Base-by-base conservation (phyloP, 1,140 invertebrate species). In the Tetragonula clypearis region DNA sequence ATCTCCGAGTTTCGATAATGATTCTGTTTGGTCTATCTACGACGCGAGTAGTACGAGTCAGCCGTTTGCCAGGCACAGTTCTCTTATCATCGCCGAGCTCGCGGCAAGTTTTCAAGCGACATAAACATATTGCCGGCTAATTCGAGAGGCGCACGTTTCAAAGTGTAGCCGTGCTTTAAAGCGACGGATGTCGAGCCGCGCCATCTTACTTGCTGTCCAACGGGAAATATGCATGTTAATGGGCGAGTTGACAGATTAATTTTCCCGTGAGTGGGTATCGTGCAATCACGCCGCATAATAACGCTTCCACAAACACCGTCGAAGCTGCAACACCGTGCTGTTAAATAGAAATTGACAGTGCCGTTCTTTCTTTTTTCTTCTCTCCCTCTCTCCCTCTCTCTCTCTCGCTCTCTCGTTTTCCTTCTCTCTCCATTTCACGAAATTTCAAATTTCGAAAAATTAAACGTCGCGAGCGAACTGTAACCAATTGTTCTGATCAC, bases 191-290 rank as follows among this genome's bases (percentile, higher is more conserved):
- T 55, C 78, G 30, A 26, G 49, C 55, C 21, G 26, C 49, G 77
- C 77, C 83, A 84, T 79, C 76, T 79, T 84, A 68, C 75, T 75
- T 23, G 82, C n/a, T 71, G 66, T 49, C 83, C 23, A 84, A 55
- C 76, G 23, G 56, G 83, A 79, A 60, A 56, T 55, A 66, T 84
- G 77, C 83, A 80, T 84, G 79, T 84, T 84, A 84, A 84, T 84
- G n/a, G 76, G 41, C 79, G 69, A 80, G 83, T 69, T 84, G 83
- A 80, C 83, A 84, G 83, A 79, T 72, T 84, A 84, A 84, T 84
- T 84, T 84, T 84, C 83, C 55, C 77, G 62, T 80, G 76, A 66
- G 56, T 80, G 69, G 77, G 73, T 84, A 84, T 80, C 76, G 69
- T 80, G 58, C 77, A 77, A 26, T 55, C 21, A 26, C 23, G 23